Evolutionary conservation across 2,797 vertebrate genomes (phyloP).

Genomic region (Sebastes wilsoni): DNA sequence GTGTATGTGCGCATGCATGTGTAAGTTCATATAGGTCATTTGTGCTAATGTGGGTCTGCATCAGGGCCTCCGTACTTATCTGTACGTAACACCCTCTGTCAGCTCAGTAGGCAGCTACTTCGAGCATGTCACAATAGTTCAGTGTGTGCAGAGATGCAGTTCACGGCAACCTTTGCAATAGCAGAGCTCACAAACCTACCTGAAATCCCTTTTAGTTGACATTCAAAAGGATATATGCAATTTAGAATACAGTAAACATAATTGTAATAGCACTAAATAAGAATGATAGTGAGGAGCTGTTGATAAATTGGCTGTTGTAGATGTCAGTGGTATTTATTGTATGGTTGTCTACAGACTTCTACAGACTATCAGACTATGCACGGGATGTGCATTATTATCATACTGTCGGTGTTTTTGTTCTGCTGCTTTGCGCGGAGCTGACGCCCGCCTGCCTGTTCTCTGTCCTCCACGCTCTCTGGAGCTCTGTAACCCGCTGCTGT

Average conservation of each 20-base stretch:
- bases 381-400: no score
- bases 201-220: background rate
- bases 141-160: conserved; percentile 2
- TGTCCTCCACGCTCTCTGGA: no score
- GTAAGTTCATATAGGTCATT: conserved; percentile 24
- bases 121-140: conserved; percentile 34
- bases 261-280: background rate
- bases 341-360: no score
- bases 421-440: no score
- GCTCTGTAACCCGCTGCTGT: no score
- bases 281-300: background rate
- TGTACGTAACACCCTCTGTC: conserved; percentile 39
- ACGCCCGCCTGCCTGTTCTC: no score
- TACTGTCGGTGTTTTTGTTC: no score
- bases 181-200: background rate
- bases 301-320: background rate
- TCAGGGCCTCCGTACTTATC: conserved; percentile 36
- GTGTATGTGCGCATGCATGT: background rate
- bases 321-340: background rate
- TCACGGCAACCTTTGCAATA: background rate
- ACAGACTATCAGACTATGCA: no score
- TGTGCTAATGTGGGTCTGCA: conserved; percentile 27
- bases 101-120: conserved; percentile 40
- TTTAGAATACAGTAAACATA: background rate
- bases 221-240: background rate